Evolutionary conservation across 2,888 invertebrate genomes (phyloP).

Genomic region (Timandra comae): DNA sequence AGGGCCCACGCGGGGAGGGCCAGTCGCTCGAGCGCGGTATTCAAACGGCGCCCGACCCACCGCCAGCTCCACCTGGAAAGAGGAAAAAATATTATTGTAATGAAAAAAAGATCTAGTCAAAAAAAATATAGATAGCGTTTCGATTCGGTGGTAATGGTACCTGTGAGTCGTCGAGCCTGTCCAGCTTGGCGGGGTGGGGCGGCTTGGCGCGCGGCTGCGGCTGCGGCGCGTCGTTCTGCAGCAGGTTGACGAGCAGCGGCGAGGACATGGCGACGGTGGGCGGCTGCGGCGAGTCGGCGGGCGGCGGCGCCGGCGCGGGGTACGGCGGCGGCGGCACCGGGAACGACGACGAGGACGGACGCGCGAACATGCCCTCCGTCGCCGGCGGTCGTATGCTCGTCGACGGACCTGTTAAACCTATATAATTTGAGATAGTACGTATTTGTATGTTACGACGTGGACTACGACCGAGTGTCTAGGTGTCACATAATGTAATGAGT

Average conservation of each 20-base stretch:
- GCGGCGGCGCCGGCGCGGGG: slow-evolving; percentile 33
- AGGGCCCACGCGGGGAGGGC: slow-evolving; percentile 4
- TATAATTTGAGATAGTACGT: too few species aligned
- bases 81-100: background rate
- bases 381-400: slow-evolving; percentile 10
- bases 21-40: slow-evolving; percentile 40
- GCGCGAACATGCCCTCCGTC: slow-evolving; percentile 40
- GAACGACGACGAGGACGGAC: slow-evolving; percentile 49
- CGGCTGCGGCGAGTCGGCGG: slow-evolving; percentile 24
- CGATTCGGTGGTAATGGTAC: too few species aligned
- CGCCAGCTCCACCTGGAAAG: slow-evolving; percentile 54
- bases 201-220: slow-evolving; percentile 50
- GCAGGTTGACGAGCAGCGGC: slow-evolving; percentile 91
- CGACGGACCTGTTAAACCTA: slow-evolving; percentile 40
- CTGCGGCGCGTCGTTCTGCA: slow-evolving; percentile 87
- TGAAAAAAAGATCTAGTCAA: background rate
- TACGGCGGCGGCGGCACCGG: slow-evolving; percentile 58
- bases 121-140: too few species aligned
- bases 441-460: too few species aligned
- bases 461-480: too few species aligned
- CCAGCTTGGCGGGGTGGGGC: slow-evolving; percentile 58
- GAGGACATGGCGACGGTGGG: slow-evolving; percentile 86
- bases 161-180: slow-evolving; percentile 60
- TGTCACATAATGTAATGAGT: too few species aligned
- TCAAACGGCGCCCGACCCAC: slow-evolving; percentile 61